Percentiles rank a stretch among this genome's conserved stretches.
These are phyloP conservation scores for Miichthys miiuy DNA, from an alignment of 2,797 vertebrate genomes.

Conservation along the genomic window DNA sequence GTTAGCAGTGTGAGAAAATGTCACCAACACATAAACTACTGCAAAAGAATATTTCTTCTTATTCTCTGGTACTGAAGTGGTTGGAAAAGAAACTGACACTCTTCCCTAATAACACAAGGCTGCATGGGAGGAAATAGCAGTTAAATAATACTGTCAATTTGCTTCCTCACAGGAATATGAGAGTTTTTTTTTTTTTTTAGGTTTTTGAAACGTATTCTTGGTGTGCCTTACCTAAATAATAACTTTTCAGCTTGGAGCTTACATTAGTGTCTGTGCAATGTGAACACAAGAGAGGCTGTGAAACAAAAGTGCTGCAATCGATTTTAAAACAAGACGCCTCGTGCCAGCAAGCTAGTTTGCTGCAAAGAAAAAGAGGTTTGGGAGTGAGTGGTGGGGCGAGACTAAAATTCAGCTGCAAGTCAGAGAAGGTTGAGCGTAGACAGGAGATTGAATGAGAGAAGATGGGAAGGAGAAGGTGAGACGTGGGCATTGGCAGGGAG, in stretches of 20 bases:
- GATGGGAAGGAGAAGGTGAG: neutral
- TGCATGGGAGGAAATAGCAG: neutral
- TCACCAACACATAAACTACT: neutral
- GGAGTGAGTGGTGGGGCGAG: constrained; percentile 40
- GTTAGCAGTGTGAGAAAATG: neutral
- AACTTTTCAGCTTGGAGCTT: constrained; percentile 2
- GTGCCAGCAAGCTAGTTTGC: neutral
- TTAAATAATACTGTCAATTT: neutral
- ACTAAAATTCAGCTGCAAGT: constrained; percentile 37
- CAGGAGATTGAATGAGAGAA: constrained; percentile 18
- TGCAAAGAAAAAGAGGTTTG: constrained; percentile 20
- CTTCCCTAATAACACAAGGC: too few species aligned
- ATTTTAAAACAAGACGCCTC: constrained; percentile 21
- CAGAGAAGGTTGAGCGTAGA: constrained; percentile 33
- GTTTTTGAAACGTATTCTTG: neutral
- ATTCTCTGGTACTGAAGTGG: neutral
- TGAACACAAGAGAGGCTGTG: constrained; percentile 9
- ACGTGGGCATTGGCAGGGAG: constrained; percentile 1
- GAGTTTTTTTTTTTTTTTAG: neutral
- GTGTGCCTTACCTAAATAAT: neutral
- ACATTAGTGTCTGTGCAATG: neutral
- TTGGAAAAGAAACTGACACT: neutral
- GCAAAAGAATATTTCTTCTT: neutral
- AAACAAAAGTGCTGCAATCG: constrained; percentile 22
- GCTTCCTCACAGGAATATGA: neutral